Evolutionary conservation across 2,113 vertebrate genomes (phyloP).

Genomic region (Tyrannus savana): DNA sequence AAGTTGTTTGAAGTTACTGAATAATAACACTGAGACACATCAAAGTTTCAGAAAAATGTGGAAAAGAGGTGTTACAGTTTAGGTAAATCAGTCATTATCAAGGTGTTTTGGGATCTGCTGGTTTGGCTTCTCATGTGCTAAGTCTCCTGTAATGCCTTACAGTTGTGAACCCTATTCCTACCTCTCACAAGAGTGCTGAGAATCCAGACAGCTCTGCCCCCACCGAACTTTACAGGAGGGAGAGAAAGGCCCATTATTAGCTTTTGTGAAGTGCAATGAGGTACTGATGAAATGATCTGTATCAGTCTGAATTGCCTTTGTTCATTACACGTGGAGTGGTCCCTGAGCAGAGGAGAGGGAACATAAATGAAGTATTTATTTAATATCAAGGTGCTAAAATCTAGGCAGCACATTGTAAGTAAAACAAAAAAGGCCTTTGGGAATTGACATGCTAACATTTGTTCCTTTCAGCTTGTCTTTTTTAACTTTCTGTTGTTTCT

Average conservation of each 20-base stretch:
- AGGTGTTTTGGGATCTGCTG: not conserved
- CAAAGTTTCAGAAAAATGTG: not conserved
- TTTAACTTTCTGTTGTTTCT: not conserved
- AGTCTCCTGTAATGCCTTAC: not conserved
- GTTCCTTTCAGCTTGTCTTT: not conserved
- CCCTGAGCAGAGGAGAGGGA: not conserved
- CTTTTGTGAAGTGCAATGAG: not conserved
- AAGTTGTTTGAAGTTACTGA: not conserved
- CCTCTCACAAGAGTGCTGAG: not conserved
- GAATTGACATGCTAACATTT: not conserved
- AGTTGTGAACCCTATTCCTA: not conserved
- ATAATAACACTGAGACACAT: not conserved
- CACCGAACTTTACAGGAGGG: not conserved
- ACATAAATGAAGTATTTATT: not conserved
- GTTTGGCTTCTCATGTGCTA: not conserved
- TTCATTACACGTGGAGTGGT: not conserved
- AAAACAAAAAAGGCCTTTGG: not conserved
- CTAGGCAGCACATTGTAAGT: not conserved
- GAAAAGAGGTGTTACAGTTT: not conserved
- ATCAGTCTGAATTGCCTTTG: not conserved
- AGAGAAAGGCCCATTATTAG: not conserved
- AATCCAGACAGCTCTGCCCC: not conserved
- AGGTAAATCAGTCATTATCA: not conserved
- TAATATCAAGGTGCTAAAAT: not conserved
- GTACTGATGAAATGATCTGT: not conserved